A percentile compares a stretch with the other conserved stretches of the same genome.
Conservation (phyloP, 2,797 vertebrate species). For the Sarcoramphus papa region DNA sequence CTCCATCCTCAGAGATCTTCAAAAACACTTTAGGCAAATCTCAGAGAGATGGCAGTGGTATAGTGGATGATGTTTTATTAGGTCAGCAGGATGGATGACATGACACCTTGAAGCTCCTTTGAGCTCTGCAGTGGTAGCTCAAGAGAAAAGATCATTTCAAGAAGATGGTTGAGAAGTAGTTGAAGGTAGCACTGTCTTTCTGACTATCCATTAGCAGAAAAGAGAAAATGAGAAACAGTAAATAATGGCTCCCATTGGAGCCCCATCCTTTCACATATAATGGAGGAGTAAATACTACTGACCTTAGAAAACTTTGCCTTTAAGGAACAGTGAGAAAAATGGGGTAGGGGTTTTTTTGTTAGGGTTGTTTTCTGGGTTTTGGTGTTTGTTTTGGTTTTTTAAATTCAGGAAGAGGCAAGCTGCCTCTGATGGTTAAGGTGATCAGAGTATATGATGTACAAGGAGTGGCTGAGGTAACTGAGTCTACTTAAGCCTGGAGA, state of each 20-base stretch:
- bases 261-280: neutral
- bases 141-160: neutral
- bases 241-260: neutral
- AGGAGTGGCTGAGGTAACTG: neutral
- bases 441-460: neutral
- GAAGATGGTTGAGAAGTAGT: neutral
- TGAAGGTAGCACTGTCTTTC: neutral
- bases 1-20: neutral
- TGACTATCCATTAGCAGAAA: neutral
- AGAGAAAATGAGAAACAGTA: neutral
- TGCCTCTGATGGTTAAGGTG: neutral
- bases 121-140: neutral
- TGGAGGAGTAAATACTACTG: neutral
- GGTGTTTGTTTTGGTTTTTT: neutral
- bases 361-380: neutral
- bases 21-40: neutral
- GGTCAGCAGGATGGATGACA: neutral
- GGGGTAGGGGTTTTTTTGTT: too few species aligned
- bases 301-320: neutral
- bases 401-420: neutral
- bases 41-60: neutral
- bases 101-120: neutral
- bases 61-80: neutral
- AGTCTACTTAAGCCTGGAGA: neutral
- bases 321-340: neutral